phyloP scores from a whole-genome alignment of 2,888 invertebrate species.

The Syritta pipiens region DNA sequence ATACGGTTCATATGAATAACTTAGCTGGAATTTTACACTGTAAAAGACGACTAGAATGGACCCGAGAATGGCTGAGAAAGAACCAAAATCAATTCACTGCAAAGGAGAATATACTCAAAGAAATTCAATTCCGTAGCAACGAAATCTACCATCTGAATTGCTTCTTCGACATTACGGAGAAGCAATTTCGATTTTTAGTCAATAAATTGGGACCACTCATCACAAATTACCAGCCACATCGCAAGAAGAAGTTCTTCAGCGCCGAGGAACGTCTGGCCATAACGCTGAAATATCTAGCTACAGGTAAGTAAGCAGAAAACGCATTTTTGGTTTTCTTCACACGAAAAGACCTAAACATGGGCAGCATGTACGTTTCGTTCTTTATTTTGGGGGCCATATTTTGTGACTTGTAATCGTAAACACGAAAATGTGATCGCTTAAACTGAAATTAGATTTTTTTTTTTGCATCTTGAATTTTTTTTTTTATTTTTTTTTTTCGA shows the following conservation, averaged over 20 bases:
- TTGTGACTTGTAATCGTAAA: slow-evolving; percentile 26
- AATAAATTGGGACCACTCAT: slow-evolving; percentile 76
- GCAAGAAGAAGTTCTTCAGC: slow-evolving; percentile 77
- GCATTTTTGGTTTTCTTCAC: slow-evolving; percentile 1
- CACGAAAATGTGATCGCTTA: neutral
- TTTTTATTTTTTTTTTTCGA: slow-evolving; percentile 3
- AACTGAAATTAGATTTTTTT: neutral
- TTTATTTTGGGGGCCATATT: slow-evolving; percentile 41
- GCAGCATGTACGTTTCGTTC: slow-evolving; percentile 31
- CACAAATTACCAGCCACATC: slow-evolving; percentile 77
- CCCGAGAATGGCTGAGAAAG: slow-evolving; percentile 77
- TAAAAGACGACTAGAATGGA: slow-evolving; percentile 76
- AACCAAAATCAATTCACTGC: slow-evolving; percentile 77
- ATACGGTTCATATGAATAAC: slow-evolving; percentile 73
- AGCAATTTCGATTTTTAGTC: slow-evolving; percentile 77
- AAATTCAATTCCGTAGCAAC: slow-evolving; percentile 76
- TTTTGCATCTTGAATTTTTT: neutral
- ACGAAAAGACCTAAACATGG: slow-evolving; percentile 10
- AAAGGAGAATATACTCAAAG: slow-evolving; percentile 76
- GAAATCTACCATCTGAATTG: slow-evolving; percentile 77
- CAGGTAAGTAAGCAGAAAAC: slow-evolving; percentile 73
- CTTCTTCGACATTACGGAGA: slow-evolving; percentile 77
- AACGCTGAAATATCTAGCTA: slow-evolving; percentile 78
- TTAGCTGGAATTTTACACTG: slow-evolving; percentile 76
- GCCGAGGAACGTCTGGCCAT: slow-evolving; percentile 78